A percentile compares a stretch with the other conserved stretches of the same genome.
phyloP scores from a whole-genome alignment of 2,888 invertebrate genomes.

The Drosophila yooni region DNA sequence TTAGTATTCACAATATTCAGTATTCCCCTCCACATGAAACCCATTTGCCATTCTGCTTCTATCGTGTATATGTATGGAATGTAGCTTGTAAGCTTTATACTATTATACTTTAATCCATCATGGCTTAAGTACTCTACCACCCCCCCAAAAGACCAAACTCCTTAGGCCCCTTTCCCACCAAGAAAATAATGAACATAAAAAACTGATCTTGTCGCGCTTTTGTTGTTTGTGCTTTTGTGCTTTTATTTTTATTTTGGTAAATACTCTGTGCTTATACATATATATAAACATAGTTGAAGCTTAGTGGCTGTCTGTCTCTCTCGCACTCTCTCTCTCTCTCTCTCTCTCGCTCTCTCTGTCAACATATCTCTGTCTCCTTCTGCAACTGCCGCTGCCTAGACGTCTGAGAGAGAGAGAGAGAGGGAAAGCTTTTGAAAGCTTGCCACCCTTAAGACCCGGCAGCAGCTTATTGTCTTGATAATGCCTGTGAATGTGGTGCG shows the following conservation, averaged over 20 bases:
- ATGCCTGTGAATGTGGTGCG: slow-evolving; percentile 35
- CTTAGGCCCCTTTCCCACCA: neutral
- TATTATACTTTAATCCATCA: slow-evolving; percentile 51
- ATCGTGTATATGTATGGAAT: slow-evolving; percentile 53
- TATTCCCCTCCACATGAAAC: slow-evolving; percentile 14
- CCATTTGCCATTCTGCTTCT: slow-evolving; percentile 57
- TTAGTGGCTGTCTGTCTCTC: slow-evolving; percentile 35
- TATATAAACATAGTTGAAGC: slow-evolving; percentile 51
- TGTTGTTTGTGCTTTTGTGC: slow-evolving; percentile 75
- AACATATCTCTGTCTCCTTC: slow-evolving; percentile 2
- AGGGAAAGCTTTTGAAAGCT: slow-evolving; percentile 34
- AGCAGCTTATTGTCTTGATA: slow-evolving; percentile 30
- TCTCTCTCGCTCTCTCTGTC: slow-evolving; percentile 7
- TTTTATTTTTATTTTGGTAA: slow-evolving; percentile 53
- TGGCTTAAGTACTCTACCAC: slow-evolving; percentile 46
- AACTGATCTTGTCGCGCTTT: slow-evolving; percentile 73
- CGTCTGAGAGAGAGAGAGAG: neutral
- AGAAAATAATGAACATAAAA: slow-evolving; percentile 5
- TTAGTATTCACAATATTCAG: slow-evolving; percentile 86
- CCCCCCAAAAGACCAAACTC: slow-evolving; percentile 2
- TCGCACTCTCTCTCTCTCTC: slow-evolving; percentile 3
- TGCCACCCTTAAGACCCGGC: slow-evolving; percentile 18
- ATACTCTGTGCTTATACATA: slow-evolving; percentile 57
- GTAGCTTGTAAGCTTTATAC: slow-evolving; percentile 71
- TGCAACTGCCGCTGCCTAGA: slow-evolving; percentile 20